These are phyloP conservation scores for Anoplolepis gracilipes DNA, from an alignment of 1,140 invertebrate species.

Conservation along the genomic window DNA sequence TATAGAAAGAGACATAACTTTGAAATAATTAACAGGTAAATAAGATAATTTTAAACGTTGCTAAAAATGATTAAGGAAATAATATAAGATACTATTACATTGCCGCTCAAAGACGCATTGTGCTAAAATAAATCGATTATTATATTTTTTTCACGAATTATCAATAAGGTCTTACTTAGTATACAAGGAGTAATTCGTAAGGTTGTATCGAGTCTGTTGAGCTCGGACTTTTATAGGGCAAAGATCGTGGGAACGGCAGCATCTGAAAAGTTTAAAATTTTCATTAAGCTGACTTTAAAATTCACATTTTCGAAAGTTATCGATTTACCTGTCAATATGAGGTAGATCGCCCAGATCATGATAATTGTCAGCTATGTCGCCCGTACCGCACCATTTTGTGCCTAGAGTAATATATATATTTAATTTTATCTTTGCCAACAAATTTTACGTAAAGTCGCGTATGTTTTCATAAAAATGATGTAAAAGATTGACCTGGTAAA, in stretches of 20 bases:
- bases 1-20: background rate
- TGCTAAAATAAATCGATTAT: background rate
- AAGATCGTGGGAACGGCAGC: conserved; percentile 94
- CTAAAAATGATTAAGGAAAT: conserved; percentile 25
- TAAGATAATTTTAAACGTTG: conserved; percentile 15
- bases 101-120: background rate
- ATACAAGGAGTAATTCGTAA: conserved; percentile 94
- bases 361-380: conserved; percentile 93
- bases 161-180: conserved; percentile 89
- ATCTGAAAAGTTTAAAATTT: conserved; percentile 82
- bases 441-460: background rate
- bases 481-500: conserved; percentile 88
- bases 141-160: conserved; percentile 20
- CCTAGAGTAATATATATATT: conserved; percentile 86
- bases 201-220: conserved; percentile 91
- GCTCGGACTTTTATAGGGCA: conserved; percentile 92
- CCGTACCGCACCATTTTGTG: conserved; percentile 96
- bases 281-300: background rate
- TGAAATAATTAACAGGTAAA: background rate
- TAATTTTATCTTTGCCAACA: background rate
- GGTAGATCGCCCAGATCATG: conserved; percentile 92
- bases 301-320: background rate
- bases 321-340: conserved; percentile 88
- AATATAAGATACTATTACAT: background rate
- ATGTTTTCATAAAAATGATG: background rate